A percentile compares a stretch with the other conserved stretches of the same genome.
Conservation (phyloP, 2,888 invertebrate genomes). For the Platerodrilus igneus region DNA sequence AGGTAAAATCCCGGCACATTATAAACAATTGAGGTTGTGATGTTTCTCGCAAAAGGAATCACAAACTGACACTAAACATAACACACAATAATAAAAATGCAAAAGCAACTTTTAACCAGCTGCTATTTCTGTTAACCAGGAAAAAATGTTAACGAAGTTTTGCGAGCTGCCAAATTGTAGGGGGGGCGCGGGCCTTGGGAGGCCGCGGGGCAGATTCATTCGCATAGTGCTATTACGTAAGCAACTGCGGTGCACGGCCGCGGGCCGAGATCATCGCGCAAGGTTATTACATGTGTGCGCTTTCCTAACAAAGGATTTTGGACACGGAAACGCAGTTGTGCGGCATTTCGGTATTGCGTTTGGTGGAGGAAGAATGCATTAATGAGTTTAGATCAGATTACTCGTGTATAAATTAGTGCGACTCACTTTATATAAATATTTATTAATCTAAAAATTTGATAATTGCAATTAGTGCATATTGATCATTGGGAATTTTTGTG, state of each 20-base stretch:
- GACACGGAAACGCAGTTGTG: conserved; percentile 22
- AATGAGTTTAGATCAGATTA: no score
- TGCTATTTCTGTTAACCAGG: conserved; percentile 48
- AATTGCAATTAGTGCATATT: no score
- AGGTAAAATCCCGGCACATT: no score
- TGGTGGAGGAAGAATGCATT: no score
- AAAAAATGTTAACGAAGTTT: conserved; percentile 44
- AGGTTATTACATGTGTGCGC: conserved; percentile 25
- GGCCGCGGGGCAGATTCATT: conserved; percentile 30
- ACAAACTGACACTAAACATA: conserved; percentile 23
- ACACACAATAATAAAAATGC: conserved; percentile 25
- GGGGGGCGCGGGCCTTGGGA: conserved; percentile 36
- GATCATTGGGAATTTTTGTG: no score
- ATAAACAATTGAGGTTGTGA: no score
- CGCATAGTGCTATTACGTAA: conserved; percentile 46
- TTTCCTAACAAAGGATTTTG: conserved; percentile 21
- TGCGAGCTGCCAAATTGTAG: conserved; percentile 44
- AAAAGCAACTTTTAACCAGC: conserved; percentile 38
- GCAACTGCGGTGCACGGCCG: conserved; percentile 37
- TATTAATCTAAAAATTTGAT: no score
- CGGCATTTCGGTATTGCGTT: no score
- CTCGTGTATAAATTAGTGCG: no score
- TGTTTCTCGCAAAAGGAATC: no score
- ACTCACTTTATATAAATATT: no score
- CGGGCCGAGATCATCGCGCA: conserved; percentile 29